Evolutionary conservation across 2,888 invertebrate species (phyloP).

Genomic region (Himalopsyche japonica): DNA sequence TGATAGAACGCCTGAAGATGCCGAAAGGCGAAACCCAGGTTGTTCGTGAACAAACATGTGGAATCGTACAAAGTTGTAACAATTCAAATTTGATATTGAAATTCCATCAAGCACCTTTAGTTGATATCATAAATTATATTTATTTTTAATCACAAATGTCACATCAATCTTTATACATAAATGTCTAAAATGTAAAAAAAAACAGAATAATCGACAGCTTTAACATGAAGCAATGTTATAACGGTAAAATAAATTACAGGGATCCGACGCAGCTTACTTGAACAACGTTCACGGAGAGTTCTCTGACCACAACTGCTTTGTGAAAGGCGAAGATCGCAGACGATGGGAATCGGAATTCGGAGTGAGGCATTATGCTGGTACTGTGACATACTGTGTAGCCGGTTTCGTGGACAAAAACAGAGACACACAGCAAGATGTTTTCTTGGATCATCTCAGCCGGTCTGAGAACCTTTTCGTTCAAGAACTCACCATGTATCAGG

Average conservation of each 20-base stretch:
- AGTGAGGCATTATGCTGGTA: constrained; percentile 86
- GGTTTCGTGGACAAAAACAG: constrained; percentile 92
- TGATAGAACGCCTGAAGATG: too few species aligned
- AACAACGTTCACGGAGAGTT: constrained; percentile 88
- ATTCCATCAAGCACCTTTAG: too few species aligned
- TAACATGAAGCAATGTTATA: background rate
- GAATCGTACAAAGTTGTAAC: too few species aligned
- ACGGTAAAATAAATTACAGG: constrained; percentile 52
- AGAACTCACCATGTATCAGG: constrained; percentile 64
- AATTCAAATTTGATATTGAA: too few species aligned
- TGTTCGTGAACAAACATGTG: too few species aligned
- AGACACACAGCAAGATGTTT: constrained; percentile 90
- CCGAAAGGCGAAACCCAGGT: too few species aligned
- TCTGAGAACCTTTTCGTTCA: constrained; percentile 83
- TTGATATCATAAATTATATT: too few species aligned
- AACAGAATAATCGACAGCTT: too few species aligned
- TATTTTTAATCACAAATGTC: too few species aligned
- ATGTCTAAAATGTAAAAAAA: too few species aligned
- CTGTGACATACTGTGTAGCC: constrained; percentile 75
- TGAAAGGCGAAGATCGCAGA: constrained; percentile 81
- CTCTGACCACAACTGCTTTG: constrained; percentile 79
- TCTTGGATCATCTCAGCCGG: constrained; percentile 85
- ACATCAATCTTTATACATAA: too few species aligned
- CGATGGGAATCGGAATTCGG: constrained; percentile 92
- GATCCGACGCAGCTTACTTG: constrained; percentile 85